These are phyloP conservation scores for Argyresthia albistria DNA, from an alignment of 2,888 invertebrate genomes.

Conservation along the genomic window DNA sequence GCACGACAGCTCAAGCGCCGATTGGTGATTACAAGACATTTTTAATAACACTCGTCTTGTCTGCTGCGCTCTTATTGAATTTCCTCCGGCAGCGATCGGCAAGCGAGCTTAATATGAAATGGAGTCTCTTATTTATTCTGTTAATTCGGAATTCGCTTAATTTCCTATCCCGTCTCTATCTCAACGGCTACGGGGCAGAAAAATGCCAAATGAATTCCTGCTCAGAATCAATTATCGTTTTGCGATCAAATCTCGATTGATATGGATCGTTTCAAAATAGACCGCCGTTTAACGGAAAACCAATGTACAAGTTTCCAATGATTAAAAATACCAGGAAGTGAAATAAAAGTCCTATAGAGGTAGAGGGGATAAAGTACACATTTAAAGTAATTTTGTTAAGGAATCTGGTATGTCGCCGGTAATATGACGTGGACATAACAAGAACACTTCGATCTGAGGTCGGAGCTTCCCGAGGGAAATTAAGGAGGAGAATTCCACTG, in stretches of 20 bases:
- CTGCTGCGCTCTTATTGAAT: constrained; percentile 24
- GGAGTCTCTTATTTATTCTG: constrained; percentile 23
- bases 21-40: constrained; percentile 10
- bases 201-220: too few relatives aligned
- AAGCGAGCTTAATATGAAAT: constrained; percentile 20
- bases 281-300: background rate
- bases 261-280: background rate
- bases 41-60: constrained; percentile 23
- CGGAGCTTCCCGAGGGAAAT: constrained; percentile 55
- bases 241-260: background rate
- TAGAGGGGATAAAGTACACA: too few relatives aligned
- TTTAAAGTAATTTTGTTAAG: constrained; percentile 3
- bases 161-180: background rate
- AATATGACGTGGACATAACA: constrained; percentile 23
- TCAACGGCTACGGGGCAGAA: too few relatives aligned
- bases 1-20: constrained; percentile 4
- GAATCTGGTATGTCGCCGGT: constrained; percentile 17
- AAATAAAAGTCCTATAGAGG: too few relatives aligned
- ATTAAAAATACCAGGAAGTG: too few relatives aligned
- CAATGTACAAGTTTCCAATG: background rate
- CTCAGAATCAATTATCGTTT: constrained; percentile 1
- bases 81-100: constrained; percentile 15
- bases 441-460: constrained; percentile 55
- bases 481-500: constrained; percentile 51
- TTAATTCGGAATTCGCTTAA: constrained; percentile 13